Percentiles rank a stretch among this genome's conserved stretches.
These are phyloP conservation scores for Podilymbus podiceps DNA, from an alignment of 2,113 vertebrate species.

Conservation along the genomic window DNA sequence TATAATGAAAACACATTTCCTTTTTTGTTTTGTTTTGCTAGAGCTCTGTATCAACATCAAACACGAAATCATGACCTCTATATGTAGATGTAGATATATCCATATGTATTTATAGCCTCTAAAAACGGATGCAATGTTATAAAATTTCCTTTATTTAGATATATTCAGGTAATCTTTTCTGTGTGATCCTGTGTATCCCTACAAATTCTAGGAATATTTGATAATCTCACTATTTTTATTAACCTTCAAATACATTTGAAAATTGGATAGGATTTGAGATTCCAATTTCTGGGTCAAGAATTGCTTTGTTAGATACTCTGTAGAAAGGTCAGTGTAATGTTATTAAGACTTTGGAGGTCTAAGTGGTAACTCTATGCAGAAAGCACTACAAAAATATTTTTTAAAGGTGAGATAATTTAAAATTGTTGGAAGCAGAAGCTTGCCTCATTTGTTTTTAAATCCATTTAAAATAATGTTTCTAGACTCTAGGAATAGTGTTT, in stretches of 20 bases:
- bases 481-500: not conserved
- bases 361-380: not conserved
- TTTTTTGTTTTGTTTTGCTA: slow-evolving; percentile 34
- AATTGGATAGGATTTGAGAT: not conserved
- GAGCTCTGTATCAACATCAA: slow-evolving; percentile 30
- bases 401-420: not conserved
- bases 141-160: not conserved
- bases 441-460: not conserved
- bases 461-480: not conserved
- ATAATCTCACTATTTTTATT: not conserved
- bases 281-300: not conserved
- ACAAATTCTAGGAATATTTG: not conserved
- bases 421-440: not conserved
- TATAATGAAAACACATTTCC: slow-evolving; percentile 54
- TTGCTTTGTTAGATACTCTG: not conserved
- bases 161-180: not conserved
- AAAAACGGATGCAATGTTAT: not conserved
- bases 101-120: not conserved
- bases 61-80: not conserved
- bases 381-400: not conserved
- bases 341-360: not conserved
- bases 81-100: not conserved
- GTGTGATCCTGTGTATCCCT: not conserved
- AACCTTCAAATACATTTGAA: not conserved
- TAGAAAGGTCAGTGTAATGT: not conserved